Evolutionary conservation across 2,888 invertebrate species (phyloP), one percentile per base, ranked within the genome.

Genomic region (Drosophila borborema): DNA sequence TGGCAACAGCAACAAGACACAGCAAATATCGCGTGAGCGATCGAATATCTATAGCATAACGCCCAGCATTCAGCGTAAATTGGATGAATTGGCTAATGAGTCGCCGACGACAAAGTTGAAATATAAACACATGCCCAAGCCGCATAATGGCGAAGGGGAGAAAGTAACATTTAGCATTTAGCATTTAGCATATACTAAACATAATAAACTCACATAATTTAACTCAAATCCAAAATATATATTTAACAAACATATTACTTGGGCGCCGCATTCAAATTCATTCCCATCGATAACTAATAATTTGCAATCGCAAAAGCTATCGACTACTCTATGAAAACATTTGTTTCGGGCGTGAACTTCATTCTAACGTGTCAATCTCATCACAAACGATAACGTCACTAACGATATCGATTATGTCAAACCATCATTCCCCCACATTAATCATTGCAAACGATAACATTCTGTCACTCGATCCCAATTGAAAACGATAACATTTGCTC

Each of bases 31-130:
- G 16, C 20, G 60, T 43, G 79, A 81, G 41, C 74, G 68, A 61
- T 76, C 90, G 63, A 81, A 88, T 68, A 72, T 88, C 20, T 90
- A 89, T 80, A 79, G 69, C 53, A 90, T 90, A 72, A 90, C 89
- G 55, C 88, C 90, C n/a, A 90, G 90, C 61, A 90, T 90, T 53
- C 82, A 90, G 58, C 72, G 76, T 12, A 87, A 81, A 72, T 75
- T 90, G 56, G 80, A 88, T 64, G 91, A 90, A 69, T 70, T 90
- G 64, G 90, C 86, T 34, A 58, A 81, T 41, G 81, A 90, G 60
- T 64, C 87, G 28, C 80, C 77, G 58, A 75, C 68, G n/a, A n/a
- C 54, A 49, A 68, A 74, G 43, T n/a, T 67, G 14, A 78, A 77
- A 55, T 34, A 36, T 1, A 60, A 41, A 4, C 60, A 48, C 38